phyloP scores from a whole-genome alignment of 2,113 vertebrate species.

The Anser cygnoides region DNA sequence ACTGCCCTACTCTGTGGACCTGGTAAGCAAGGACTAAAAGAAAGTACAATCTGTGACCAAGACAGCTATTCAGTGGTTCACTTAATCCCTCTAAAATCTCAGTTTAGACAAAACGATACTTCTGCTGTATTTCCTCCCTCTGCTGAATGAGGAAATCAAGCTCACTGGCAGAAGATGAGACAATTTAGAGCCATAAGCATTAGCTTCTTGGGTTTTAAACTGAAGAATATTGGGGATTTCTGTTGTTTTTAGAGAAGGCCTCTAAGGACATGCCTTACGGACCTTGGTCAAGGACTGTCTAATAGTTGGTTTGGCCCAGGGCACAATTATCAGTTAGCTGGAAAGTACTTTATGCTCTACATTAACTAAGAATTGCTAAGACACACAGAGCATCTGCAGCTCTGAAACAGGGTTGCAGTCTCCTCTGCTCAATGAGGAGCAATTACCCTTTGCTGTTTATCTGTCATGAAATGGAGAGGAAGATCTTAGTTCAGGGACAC shows the following conservation, averaged over 20 bases:
- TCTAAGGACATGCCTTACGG: fast-evolving
- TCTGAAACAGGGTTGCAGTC: not conserved
- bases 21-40: not conserved
- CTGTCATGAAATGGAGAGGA: not conserved
- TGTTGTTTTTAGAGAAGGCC: not conserved
- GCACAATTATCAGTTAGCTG: not conserved
- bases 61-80: not conserved
- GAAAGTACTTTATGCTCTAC: not conserved
- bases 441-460: constrained; percentile 6
- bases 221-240: not conserved
- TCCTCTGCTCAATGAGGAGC: constrained; percentile 29
- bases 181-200: not conserved
- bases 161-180: not conserved
- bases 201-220: not conserved
- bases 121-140: not conserved
- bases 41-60: not conserved
- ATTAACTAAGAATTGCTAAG: not conserved
- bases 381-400: not conserved
- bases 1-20: not conserved
- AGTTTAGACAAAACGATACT: not conserved
- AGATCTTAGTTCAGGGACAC: not conserved
- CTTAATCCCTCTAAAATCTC: not conserved
- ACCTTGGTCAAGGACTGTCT: not conserved
- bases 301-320: not conserved
- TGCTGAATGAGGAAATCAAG: not conserved